Conservation (phyloP, 37 sponge, comb jelly and placozoan genomes). For the Chondrilla cf. caribensis region DNA sequence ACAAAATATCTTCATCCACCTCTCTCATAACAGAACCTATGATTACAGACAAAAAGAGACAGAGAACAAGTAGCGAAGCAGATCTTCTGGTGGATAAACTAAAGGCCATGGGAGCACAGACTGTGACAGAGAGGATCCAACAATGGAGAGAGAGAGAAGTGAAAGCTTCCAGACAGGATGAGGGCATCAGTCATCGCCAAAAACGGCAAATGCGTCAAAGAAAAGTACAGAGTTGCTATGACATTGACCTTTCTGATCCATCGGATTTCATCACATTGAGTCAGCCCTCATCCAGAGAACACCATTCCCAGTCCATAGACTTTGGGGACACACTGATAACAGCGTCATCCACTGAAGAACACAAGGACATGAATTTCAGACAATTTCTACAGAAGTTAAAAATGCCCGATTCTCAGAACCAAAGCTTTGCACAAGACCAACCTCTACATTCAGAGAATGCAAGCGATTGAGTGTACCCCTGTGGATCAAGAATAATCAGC, state of each 20-base stretch:
- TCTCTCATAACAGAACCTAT: neutral
- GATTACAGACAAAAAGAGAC: neutral
- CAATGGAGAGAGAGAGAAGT: neutral
- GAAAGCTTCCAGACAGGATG: neutral
- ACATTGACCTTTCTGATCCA: neutral
- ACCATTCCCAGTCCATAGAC: too few relatives aligned
- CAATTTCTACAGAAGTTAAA: too few relatives aligned
- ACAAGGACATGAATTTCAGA: too few relatives aligned
- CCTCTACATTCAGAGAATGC: too few relatives aligned
- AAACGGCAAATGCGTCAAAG: neutral
- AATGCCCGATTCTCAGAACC: too few relatives aligned
- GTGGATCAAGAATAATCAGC: too few relatives aligned
- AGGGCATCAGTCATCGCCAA: neutral
- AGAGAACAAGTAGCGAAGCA: neutral
- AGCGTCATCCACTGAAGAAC: too few relatives aligned
- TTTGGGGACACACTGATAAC: too few relatives aligned
- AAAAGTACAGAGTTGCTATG: constrained; percentile 6
- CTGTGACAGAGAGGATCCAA: neutral
- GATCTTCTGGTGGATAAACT: neutral
- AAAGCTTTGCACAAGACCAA: too few relatives aligned
- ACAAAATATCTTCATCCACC: neutral
- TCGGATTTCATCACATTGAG: neutral
- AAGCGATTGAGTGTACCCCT: too few relatives aligned
- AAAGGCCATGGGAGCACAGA: neutral
- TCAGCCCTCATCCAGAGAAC: too few relatives aligned